phyloP scores from a whole-genome alignment of 2,797 vertebrate genomes.

The Phalanger gymnotis region DNA sequence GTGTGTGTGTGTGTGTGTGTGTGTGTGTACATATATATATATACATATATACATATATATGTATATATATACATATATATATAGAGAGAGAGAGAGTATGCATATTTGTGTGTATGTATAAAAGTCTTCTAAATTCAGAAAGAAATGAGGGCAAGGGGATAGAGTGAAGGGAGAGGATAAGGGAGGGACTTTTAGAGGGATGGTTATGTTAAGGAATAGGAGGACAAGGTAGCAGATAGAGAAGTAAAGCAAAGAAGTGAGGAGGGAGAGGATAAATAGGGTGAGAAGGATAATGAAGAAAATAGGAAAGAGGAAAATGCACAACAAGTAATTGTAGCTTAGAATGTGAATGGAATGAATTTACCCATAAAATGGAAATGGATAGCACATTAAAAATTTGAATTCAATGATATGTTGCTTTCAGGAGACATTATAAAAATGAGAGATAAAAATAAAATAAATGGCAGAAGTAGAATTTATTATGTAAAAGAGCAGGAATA shows the following conservation, averaged over 20 bases:
- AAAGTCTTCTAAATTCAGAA: not conserved
- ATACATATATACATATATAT: too few relatives aligned
- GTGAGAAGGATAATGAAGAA: not conserved
- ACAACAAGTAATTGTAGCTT: not conserved
- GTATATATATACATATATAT: too few relatives aligned
- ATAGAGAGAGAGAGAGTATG: too few relatives aligned
- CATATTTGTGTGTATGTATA: not conserved
- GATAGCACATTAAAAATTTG: not conserved
- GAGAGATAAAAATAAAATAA: not conserved
- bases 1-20: too few relatives aligned
- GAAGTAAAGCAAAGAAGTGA: not conserved
- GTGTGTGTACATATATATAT: too few relatives aligned
- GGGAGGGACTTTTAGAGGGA: not conserved
- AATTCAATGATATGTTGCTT: not conserved
- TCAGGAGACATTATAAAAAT: not conserved
- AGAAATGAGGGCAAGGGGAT: not conserved
- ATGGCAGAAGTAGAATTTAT: not conserved
- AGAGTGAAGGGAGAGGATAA: not conserved
- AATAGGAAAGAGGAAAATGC: not conserved
- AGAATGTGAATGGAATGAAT: not conserved
- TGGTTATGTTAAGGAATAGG: not conserved
- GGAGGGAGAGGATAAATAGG: not conserved
- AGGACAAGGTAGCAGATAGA: not conserved
- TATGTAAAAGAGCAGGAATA: not conserved
- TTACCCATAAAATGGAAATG: not conserved